These are phyloP conservation scores for Peromyscus attwateri DNA, from an alignment of 2,797 vertebrate genomes.

Conservation along the genomic window DNA sequence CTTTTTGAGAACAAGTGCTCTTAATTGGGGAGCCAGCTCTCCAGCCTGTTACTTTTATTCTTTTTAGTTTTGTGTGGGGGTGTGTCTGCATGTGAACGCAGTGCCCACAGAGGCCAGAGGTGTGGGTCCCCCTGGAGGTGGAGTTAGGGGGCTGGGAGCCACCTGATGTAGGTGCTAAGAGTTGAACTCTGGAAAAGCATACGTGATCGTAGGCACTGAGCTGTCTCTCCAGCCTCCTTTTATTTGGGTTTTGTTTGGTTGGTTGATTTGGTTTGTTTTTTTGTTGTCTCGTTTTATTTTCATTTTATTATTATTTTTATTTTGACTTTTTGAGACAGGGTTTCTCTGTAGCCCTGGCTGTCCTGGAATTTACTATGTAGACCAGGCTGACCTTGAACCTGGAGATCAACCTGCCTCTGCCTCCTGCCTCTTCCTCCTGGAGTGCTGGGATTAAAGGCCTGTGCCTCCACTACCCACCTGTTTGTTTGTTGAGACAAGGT, in stretches of 20 bases:
- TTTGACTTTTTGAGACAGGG: neutral
- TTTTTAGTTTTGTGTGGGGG: neutral
- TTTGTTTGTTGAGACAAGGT: neutral
- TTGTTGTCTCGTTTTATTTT: neutral
- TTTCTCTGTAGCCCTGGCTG: neutral
- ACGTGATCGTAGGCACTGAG: neutral
- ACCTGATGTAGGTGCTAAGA: neutral
- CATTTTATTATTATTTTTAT: neutral
- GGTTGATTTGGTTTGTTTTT: neutral
- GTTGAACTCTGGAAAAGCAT: neutral
- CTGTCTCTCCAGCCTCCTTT: neutral
- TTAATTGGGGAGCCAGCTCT: neutral
- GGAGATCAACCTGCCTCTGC: neutral
- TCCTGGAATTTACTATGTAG: neutral
- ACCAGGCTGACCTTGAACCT: neutral
- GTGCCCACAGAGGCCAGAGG: neutral
- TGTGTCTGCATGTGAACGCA: neutral
- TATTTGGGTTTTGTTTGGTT: neutral
- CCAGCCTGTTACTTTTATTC: neutral
- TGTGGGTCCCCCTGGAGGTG: neutral
- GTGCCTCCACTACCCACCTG: neutral
- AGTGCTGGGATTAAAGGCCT: neutral
- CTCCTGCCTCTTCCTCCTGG: too few relatives aligned
- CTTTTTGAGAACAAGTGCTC: neutral
- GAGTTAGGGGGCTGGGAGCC: neutral